Evolutionary conservation across 2,888 invertebrate species (phyloP), one percentile per base, ranked within the genome.

Genomic region (Cheilosia grossa): DNA sequence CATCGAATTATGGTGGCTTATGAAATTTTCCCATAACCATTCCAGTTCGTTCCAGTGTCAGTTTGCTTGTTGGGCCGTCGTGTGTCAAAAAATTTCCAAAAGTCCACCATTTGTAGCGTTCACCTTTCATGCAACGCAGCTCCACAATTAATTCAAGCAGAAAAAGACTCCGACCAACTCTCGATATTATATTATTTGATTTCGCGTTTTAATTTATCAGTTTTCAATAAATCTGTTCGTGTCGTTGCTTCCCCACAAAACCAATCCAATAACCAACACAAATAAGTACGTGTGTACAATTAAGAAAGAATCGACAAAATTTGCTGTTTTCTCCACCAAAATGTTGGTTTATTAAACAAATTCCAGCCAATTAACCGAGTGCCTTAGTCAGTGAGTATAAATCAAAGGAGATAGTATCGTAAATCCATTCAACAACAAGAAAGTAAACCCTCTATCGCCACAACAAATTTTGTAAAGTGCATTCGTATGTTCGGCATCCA

Each of bases 81-180:
- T 77, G 67, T 85, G 85, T 85, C 85, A 85, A 85, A 82, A 79
- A 83, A 67, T 85, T 85, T 66, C 75, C 72, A 85, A 85, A 85
- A 67, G 81, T 85, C 85, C 85, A 85, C 85, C 85, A 85, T 85
- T 85, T 85, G 85, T 85, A 85, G 81, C 85, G 85, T 85, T 85
- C 81, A 83, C 83, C 83, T 83, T 80, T 80, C 83, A 75, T 66
- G 83, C 74, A 83, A 74, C 69, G 83, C 83, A 83, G 83, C 83
- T 79, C 83, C 33, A 61, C 21, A 66, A 49, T 64, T 83, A 58
- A 58, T 51, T 79, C 42, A 21, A 74, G 42, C 21, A 19, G 53
- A 82, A 19, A 67, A 59, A 74, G 69, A 83, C 74, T 83, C 64
- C 74, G 74, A 64, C 44, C 70, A 75, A 58, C 66, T 69, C 49